Evolutionary conservation across 2,113 vertebrate species (phyloP), one percentile per base, ranked within the genome.

Genomic region (Odocoileus virginianus): DNA sequence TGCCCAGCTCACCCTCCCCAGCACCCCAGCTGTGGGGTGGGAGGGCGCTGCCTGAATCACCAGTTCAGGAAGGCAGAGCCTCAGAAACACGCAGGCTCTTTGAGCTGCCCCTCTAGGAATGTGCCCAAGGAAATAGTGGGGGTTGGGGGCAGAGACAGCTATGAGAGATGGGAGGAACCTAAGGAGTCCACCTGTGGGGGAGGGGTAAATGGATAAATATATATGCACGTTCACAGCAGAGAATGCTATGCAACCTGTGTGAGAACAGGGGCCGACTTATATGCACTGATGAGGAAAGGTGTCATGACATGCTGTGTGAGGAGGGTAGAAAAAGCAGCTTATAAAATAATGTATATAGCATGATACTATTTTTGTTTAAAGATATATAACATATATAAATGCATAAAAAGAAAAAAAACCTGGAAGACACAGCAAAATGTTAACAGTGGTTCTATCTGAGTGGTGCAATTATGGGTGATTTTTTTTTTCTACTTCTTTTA

Each of bases 341-440:
- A 98, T 98, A 98, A 91, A 97, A 98, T 98, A 97, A 97, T 98
- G 98, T 98, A 98, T 96, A 98, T 98, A 98, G 98, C 98, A 98
- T 98, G 98, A 98, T 88, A 97, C 96, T 98, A 98, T 98, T 98
- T 98, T 98, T 98, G 98, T 98, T 98, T 89, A 98, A 98, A 98
- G 92, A 98, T 97, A 97, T 97, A 97, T 94, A 97, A 97, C 97
- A 97, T 98, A 97, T 98, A 97, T 97, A 98, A 98, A 98, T 97
- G 95, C 97, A 98, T 98, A 97, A 98, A 98, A 97, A 97, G 67
- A 40, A 74, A 74, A 88, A 91, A 89, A 64, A 2, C 76, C 76
- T 94, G 78, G 85, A 97, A 95, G 93, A 97, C 84, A 97, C 79
- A 85, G 83, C 54, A 64, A 95, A 83, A 79, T 91, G 94, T 93